Evolutionary conservation across 2,888 invertebrate species (phyloP).

Genomic region (Stictocephala bisonia): DNA sequence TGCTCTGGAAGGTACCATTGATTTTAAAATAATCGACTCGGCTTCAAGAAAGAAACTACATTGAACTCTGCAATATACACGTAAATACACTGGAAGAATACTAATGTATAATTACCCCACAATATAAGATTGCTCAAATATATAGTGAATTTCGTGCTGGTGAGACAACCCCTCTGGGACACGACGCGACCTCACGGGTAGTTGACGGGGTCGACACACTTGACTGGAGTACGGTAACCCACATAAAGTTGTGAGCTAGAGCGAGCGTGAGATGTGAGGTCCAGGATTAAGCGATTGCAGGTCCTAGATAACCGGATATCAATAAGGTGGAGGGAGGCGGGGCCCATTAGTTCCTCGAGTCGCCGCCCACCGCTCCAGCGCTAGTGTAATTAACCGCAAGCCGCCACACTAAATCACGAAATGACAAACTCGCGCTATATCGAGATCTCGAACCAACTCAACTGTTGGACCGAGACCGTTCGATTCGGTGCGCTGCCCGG

Average conservation of each 20-base stretch:
- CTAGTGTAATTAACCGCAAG: slow-evolving; percentile 40
- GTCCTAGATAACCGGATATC: slow-evolving; percentile 47
- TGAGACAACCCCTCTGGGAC: too few relatives aligned
- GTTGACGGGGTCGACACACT: too few relatives aligned
- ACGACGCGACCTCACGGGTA: too few relatives aligned
- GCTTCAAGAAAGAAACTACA: too few relatives aligned
- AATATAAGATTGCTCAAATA: too few relatives aligned
- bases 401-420: slow-evolving; percentile 44
- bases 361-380: slow-evolving; percentile 28
- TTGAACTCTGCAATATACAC: too few relatives aligned
- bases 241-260: slow-evolving; percentile 29
- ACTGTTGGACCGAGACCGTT: slow-evolving; percentile 2
- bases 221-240: too few relatives aligned
- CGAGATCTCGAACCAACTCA: slow-evolving; percentile 27
- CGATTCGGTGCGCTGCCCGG: neutral
- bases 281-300: slow-evolving; percentile 46
- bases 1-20: too few relatives aligned
- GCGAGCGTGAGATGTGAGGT: slow-evolving; percentile 28
- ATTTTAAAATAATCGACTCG: too few relatives aligned
- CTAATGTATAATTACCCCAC: too few relatives aligned
- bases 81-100: too few relatives aligned
- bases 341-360: slow-evolving; percentile 42
- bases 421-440: slow-evolving; percentile 45
- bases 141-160: too few relatives aligned
- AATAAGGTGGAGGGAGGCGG: slow-evolving; percentile 44